Evolutionary conservation across 2,888 invertebrate species (phyloP), one percentile per base, ranked within the genome.

Genomic region (Melangyna quadrimaculata): DNA sequence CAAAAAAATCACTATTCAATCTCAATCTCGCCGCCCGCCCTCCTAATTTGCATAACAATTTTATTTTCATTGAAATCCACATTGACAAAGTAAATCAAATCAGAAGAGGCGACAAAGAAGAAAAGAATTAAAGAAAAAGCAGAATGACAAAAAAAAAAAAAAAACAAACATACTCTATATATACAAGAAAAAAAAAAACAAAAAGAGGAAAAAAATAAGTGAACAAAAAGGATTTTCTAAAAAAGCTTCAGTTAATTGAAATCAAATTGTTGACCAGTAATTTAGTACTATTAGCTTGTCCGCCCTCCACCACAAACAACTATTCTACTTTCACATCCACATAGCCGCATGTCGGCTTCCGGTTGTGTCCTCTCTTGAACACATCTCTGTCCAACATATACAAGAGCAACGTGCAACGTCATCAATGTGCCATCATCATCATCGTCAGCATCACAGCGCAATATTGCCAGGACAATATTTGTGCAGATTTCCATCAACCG

Each of bases 241-340:
- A 67, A n/a, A 63, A 61, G 43, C 40, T 55, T 61, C 57, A 78
- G 65, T 72, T 81, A 86, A 86, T 86, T 86, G 80, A 86, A 86
- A 81, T 86, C 67, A 70, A 86, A 80, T 81, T 86, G 81, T 81
- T 86, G 80, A 80, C 80, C 86, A 73, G 61, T 73, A 77, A 86
- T 86, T 80, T 67, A n/a, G n/a, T n/a, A 37, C 48, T 67, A 48
- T 45, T 37, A 57, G 63, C 73, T 48, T 51, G n/a, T n/a, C n/a
- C n/a, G n/a, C n/a, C n/a, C n/a, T 51, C 51, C 67, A 27, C 14
- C 45, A 17, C 55, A 35, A n/a, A n/a, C n/a, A n/a, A n/a, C n/a
- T n/a, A n/a, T n/a, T n/a, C 53, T 55, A 37, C 24, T 24, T 24
- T 40, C 48, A 57, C 22, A 37, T 48, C 6, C 37, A 43, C 5